phyloP scores from a whole-genome alignment of 2,797 vertebrate species.

The Dromococcyx pavoninus region DNA sequence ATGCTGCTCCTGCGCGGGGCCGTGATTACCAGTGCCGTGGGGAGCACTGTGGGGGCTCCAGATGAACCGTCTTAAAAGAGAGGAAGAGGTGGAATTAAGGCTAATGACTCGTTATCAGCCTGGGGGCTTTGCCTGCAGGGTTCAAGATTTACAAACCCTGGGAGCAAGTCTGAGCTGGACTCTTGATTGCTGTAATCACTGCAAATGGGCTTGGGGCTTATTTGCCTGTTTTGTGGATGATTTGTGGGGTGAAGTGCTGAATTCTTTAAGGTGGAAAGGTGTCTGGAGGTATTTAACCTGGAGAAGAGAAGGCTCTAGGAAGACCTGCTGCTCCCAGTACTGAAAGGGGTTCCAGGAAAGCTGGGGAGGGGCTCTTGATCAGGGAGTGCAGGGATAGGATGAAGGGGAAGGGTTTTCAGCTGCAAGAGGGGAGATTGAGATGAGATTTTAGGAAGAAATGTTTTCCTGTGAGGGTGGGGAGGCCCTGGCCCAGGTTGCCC shows the following conservation, averaged over 20 bases:
- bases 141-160: not conserved
- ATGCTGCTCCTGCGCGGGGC: not conserved
- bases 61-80: not conserved
- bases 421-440: too few species aligned
- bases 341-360: too few species aligned
- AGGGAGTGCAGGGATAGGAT: too few species aligned
- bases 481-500: too few species aligned
- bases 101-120: slow-evolving; percentile 18
- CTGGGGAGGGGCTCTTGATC: too few species aligned
- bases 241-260: not conserved
- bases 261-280: not conserved
- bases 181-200: slow-evolving; percentile 62
- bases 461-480: too few species aligned
- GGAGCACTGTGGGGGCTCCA: not conserved
- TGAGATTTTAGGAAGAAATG: too few species aligned
- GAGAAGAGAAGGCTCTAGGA: too few species aligned
- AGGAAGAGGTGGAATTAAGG: slow-evolving; percentile 18
- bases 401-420: too few species aligned
- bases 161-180: not conserved
- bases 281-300: not conserved
- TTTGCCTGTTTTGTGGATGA: not conserved
- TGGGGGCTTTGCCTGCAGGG: not conserved
- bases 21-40: not conserved
- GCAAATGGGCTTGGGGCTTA: not conserved
- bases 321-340: too few species aligned